Percentiles rank a stretch among this genome's conserved stretches.
Conservation (phyloP, 1,140 invertebrate genomes). For the Papilio dardanus region DNA sequence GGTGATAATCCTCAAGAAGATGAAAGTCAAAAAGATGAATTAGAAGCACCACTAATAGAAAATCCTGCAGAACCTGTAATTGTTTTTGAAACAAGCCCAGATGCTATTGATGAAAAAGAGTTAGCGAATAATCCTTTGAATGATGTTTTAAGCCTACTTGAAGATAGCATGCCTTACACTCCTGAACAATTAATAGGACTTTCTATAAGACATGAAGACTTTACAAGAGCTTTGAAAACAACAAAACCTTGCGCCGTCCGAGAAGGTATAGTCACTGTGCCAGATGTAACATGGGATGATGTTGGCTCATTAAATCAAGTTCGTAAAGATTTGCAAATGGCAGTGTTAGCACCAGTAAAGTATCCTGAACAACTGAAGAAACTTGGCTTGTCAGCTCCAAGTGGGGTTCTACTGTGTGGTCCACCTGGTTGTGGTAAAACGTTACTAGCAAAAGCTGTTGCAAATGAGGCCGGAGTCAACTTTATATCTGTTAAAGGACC, state of each 20-base stretch:
- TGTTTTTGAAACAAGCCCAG: slow-evolving; percentile 43
- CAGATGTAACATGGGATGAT: slow-evolving; percentile 98
- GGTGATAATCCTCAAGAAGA: slow-evolving; percentile 40
- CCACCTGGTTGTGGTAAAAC: slow-evolving; percentile 98
- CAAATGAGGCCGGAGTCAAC: slow-evolving; percentile 98
- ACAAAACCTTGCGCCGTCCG: slow-evolving; percentile 97
- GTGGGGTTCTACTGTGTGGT: slow-evolving; percentile 95
- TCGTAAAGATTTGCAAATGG: slow-evolving; percentile 93
- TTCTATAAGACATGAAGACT: slow-evolving; percentile 89
- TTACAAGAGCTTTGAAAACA: slow-evolving; percentile 89
- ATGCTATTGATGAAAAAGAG: slow-evolving; percentile 47
- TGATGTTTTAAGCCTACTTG: slow-evolving; percentile 69
- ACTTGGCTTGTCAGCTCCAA: slow-evolving; percentile 90
- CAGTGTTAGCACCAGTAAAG: slow-evolving; percentile 96
- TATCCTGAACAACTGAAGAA: slow-evolving; percentile 90
- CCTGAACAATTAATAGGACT: slow-evolving; percentile 84
- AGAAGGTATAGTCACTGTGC: slow-evolving; percentile 98
- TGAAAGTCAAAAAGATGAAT: slow-evolving; percentile 46
- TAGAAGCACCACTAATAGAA: slow-evolving; percentile 47
- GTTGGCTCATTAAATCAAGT: slow-evolving; percentile 96
- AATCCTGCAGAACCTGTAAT: slow-evolving; percentile 44
- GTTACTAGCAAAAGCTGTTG: slow-evolving; percentile 95
- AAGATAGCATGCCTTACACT: slow-evolving; percentile 79
- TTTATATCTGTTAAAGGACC: slow-evolving; percentile 99
- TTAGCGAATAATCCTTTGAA: slow-evolving; percentile 58